Conservation (phyloP, 1,140 invertebrate genomes). For the Sycobia sp. region DNA sequence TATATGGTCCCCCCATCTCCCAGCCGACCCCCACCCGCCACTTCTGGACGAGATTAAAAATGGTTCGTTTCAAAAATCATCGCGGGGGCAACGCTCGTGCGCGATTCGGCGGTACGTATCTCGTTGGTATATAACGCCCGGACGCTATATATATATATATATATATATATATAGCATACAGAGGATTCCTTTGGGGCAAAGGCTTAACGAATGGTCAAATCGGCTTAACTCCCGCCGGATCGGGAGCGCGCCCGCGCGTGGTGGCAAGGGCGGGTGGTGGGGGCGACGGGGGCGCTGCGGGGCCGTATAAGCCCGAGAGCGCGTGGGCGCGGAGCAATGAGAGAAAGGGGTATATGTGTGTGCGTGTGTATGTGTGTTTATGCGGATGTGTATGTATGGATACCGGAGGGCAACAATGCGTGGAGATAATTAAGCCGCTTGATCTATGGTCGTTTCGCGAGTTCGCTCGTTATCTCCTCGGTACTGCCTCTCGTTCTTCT, state of each 20-base stretch:
- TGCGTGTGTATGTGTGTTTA: neutral
- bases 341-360: neutral
- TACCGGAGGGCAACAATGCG: constrained; percentile 53
- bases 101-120: constrained; percentile 17
- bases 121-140: too few relatives aligned
- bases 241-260: neutral
- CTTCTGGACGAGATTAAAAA: constrained; percentile 30
- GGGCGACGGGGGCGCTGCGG: too few relatives aligned
- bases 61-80: constrained; percentile 18
- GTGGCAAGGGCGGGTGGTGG: neutral
- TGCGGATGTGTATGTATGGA: constrained; percentile 7
- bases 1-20: too few relatives aligned
- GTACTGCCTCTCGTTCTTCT: constrained; percentile 13
- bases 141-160: too few relatives aligned
- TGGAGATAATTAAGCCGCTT: constrained; percentile 62
- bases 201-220: constrained; percentile 35
- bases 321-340: constrained; percentile 9
- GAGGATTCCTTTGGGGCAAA: constrained; percentile 15
- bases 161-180: too few relatives aligned
- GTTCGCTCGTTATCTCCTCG: constrained; percentile 64
- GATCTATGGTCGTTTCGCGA: constrained; percentile 62
- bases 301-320: too few relatives aligned
- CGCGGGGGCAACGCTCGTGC: constrained; percentile 5
- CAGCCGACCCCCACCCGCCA: too few relatives aligned
- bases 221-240: constrained; percentile 16